phyloP scores from a whole-genome alignment of 2,888 invertebrate species.

The Pollenia angustigena region DNA sequence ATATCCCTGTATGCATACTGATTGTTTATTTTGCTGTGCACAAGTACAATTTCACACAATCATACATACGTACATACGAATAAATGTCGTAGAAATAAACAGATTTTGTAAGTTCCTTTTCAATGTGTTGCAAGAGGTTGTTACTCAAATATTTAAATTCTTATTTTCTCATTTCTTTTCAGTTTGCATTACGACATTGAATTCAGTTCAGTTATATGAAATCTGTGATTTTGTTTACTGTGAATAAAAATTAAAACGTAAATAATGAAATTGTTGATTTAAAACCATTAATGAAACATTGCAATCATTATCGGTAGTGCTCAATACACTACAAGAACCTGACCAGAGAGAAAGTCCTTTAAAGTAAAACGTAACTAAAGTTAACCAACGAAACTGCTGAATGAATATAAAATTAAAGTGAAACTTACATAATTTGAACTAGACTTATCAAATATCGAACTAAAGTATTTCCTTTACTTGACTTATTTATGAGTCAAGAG shows the following conservation, averaged over 20 bases:
- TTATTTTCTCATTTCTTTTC: conserved; percentile 7
- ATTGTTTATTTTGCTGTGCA: neutral
- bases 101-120: too few relatives aligned
- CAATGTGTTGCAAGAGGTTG: neutral
- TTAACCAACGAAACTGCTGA: too few relatives aligned
- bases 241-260: conserved; percentile 12
- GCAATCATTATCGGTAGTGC: neutral
- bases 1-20: neutral
- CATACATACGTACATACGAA: neutral
- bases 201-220: conserved; percentile 8
- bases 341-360: too few relatives aligned
- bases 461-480: too few relatives aligned
- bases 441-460: too few relatives aligned
- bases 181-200: conserved; percentile 43
- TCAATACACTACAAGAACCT: too few relatives aligned
- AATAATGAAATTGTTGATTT: conserved; percentile 21
- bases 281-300: conserved; percentile 9
- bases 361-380: too few relatives aligned
- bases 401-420: too few relatives aligned
- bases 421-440: too few relatives aligned
- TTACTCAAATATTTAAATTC: conserved; percentile 40
- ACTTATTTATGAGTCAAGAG: too few relatives aligned
- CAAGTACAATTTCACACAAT: neutral
- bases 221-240: conserved; percentile 42
- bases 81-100: neutral